Evolutionary conservation across 1,140 invertebrate genomes (phyloP).

Genomic region (Luehdorfia chinensis): DNA sequence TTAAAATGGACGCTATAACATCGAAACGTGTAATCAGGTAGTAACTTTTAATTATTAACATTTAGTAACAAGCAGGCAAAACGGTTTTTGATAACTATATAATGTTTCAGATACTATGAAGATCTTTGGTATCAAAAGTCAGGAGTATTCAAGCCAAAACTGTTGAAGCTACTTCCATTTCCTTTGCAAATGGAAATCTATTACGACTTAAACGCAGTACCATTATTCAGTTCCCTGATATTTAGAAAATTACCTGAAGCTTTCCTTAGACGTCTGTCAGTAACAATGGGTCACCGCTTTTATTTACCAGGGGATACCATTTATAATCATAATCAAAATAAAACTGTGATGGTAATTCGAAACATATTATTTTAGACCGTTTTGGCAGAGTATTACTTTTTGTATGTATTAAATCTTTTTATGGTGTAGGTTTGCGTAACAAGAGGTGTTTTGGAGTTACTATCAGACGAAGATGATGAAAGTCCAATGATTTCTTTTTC

Average conservation of each 20-base stretch:
- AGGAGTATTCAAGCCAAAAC: slow-evolving; percentile 60
- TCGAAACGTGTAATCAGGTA: slow-evolving; percentile 64
- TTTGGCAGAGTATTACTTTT: no score
- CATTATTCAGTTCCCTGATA: slow-evolving; percentile 65
- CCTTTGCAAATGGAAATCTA: slow-evolving; percentile 68
- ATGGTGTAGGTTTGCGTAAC: slow-evolving; percentile 70
- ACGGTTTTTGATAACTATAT: no score
- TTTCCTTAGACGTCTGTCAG: slow-evolving; percentile 62
- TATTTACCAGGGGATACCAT: slow-evolving; percentile 69
- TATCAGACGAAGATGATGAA: slow-evolving; percentile 73
- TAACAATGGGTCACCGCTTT: slow-evolving; percentile 68
- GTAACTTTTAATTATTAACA: no score
- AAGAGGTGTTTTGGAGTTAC: slow-evolving; percentile 65
- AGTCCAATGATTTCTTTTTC: slow-evolving; percentile 73
- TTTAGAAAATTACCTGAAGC: slow-evolving; percentile 68
- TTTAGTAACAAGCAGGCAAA: no score
- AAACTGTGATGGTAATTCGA: slow-evolving; percentile 68
- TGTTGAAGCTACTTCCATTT: slow-evolving; percentile 52
- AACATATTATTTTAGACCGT: slow-evolving; percentile 16
- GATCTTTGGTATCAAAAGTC: slow-evolving; percentile 71
- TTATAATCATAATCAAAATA: slow-evolving; percentile 66
- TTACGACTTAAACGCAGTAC: slow-evolving; percentile 69
- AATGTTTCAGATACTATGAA: slow-evolving; percentile 61
- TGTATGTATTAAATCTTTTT: no score
- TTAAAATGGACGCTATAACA: slow-evolving; percentile 59